These are phyloP conservation scores for Cantharis rustica DNA, from an alignment of 2,888 invertebrate genomes.

Conservation along the genomic window DNA sequence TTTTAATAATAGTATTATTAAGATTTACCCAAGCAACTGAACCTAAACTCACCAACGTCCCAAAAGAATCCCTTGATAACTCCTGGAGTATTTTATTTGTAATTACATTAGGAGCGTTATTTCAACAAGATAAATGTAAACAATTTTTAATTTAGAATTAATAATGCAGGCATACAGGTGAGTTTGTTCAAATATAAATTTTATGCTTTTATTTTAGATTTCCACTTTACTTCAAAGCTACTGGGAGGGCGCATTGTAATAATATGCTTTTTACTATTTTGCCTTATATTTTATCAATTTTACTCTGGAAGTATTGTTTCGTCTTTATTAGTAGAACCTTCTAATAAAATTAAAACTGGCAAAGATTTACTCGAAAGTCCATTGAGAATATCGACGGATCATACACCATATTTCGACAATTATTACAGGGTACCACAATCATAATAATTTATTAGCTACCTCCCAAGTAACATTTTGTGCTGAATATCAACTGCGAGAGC, in stretches of 20 bases:
- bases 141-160: background rate
- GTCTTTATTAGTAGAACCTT: slow-evolving; percentile 64
- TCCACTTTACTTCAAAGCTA: background rate
- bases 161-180: too few species aligned
- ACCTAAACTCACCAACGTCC: background rate
- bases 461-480: too few species aligned
- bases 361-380: slow-evolving; percentile 64
- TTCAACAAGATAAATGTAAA: slow-evolving; percentile 43
- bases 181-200: background rate
- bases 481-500: too few species aligned
- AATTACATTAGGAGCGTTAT: slow-evolving; percentile 50
- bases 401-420: slow-evolving; percentile 66
- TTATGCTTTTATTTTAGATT: slow-evolving; percentile 21
- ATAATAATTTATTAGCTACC: too few species aligned
- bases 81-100: slow-evolving; percentile 57
- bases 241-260: slow-evolving; percentile 41
- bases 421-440: slow-evolving; percentile 56
- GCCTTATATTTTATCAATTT: slow-evolving; percentile 68
- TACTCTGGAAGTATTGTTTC: slow-evolving; percentile 74
- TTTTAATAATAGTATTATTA: slow-evolving; percentile 38
- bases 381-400: slow-evolving; percentile 65
- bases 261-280: slow-evolving; percentile 55
- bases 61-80: slow-evolving; percentile 25
- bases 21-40: slow-evolving; percentile 33
- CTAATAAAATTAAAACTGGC: slow-evolving; percentile 64